These are phyloP conservation scores for Apoderus coryli DNA, from an alignment of 2,888 invertebrate species.

Conservation along the genomic window DNA sequence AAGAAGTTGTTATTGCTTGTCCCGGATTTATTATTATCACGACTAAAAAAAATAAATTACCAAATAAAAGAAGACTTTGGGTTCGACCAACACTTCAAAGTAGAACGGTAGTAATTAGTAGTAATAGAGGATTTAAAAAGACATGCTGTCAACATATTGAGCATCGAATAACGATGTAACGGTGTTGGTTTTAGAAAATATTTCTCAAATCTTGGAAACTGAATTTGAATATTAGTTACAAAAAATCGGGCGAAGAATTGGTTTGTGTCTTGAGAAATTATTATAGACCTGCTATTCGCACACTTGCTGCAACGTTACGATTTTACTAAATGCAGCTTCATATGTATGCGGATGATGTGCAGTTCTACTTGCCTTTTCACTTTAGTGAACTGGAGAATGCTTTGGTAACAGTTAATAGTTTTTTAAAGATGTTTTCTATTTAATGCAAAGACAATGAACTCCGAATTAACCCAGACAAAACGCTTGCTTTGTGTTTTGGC, in stretches of 20 bases:
- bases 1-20: constrained; percentile 10
- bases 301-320: constrained; percentile 11
- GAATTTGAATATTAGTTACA: constrained; percentile 10
- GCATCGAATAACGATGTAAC: constrained; percentile 12
- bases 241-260: constrained; percentile 10
- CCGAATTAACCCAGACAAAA: too few relatives aligned
- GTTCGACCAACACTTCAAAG: constrained; percentile 11
- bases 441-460: too few relatives aligned
- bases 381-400: too few relatives aligned
- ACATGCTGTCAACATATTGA: constrained; percentile 12
- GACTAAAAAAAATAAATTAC: constrained; percentile 9
- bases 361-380: too few relatives aligned
- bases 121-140: constrained; percentile 10
- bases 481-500: too few relatives aligned
- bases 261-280: constrained; percentile 9
- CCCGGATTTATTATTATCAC: constrained; percentile 10
- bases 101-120: constrained; percentile 9
- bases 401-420: too few relatives aligned
- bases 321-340: too few relatives aligned
- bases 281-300: constrained; percentile 11
- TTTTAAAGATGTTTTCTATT: too few relatives aligned
- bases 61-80: constrained; percentile 11
- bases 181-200: constrained; percentile 10
- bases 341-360: too few relatives aligned
- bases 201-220: constrained; percentile 8